phyloP scores from a whole-genome alignment of 2,797 vertebrate species.

The Mycteria americana region DNA sequence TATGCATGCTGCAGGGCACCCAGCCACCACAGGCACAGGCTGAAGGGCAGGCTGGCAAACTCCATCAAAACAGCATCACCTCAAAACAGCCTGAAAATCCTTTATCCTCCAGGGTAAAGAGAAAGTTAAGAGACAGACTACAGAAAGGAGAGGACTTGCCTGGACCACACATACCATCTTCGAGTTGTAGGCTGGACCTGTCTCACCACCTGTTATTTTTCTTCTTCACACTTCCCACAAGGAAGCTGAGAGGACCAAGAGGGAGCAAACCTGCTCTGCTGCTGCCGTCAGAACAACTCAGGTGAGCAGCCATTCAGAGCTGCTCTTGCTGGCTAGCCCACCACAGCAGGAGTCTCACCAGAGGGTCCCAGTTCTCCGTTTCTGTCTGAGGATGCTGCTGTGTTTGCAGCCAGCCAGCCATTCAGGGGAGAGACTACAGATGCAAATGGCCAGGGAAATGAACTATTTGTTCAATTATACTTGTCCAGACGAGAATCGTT shows the following conservation, averaged over 20 bases:
- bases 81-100: neutral
- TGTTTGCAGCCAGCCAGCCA: neutral
- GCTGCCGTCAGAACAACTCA: neutral
- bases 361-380: neutral
- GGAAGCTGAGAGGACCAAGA: neutral
- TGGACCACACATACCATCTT: neutral
- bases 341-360: neutral
- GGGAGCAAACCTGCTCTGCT: neutral
- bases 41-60: neutral
- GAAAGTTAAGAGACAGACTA: neutral
- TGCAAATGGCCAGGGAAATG: constrained; percentile 11
- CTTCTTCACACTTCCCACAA: neutral
- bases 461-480: constrained; percentile 43
- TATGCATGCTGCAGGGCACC: neutral
- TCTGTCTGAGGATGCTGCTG: neutral
- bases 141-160: neutral
- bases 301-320: neutral
- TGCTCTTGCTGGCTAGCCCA: neutral
- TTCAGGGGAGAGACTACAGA: neutral
- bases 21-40: neutral
- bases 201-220: constrained; percentile 8
- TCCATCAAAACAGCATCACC: neutral
- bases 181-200: neutral
- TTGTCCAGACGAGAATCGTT: neutral
- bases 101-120: neutral